Evolutionary conservation across 2,888 invertebrate genomes (phyloP), one percentile per base, ranked within the genome.

Genomic region (Microplitis manilae): DNA sequence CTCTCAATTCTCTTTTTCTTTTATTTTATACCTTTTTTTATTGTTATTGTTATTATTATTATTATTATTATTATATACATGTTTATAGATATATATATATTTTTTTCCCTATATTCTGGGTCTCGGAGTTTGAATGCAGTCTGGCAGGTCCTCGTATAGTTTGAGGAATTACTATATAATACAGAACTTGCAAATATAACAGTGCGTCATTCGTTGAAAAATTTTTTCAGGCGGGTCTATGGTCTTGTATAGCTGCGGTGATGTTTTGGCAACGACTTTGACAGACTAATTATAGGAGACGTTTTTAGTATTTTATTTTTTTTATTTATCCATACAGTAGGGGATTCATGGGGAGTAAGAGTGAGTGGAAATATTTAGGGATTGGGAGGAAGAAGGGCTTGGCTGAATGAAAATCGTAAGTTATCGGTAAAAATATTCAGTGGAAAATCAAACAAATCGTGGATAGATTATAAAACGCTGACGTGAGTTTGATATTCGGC

Each of bases 381-480:
- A 62, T 64, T 40, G 17, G 41, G 17, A 64, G 50, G 13, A 9
- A 50, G 50, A 50, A 50, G 50, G 50, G 13, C 50, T 50, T 62
- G 64, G 30, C 38, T 6, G 61, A 39, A 71, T 71, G 71, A 62
- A 62, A 62, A 62, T 62, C 15, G 62, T 17, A 62, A 20, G 20
- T 62, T 62, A 62, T 62, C 20, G 62, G 20, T 8, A 50, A 67
- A 50, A 59, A 70, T 70, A 50, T 30, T 59, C 30, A 70, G 50
- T 41, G 59, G 59, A 50, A 17, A 60, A 60, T 17, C 59, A 39
- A 38, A 61, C 39, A 61, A 8, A 71, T 61, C 60, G 41, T 38
- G 70, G 30, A 71, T 60, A 71, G 80, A 80, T 80, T 80, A 80
- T 65, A 80, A 80, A 79, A 76, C 77, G 77, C 79, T 79, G 77